Evolutionary conservation across 2,797 vertebrate genomes (phyloP), one percentile per base, ranked within the genome.

Genomic region (Enoplosus armatus): DNA sequence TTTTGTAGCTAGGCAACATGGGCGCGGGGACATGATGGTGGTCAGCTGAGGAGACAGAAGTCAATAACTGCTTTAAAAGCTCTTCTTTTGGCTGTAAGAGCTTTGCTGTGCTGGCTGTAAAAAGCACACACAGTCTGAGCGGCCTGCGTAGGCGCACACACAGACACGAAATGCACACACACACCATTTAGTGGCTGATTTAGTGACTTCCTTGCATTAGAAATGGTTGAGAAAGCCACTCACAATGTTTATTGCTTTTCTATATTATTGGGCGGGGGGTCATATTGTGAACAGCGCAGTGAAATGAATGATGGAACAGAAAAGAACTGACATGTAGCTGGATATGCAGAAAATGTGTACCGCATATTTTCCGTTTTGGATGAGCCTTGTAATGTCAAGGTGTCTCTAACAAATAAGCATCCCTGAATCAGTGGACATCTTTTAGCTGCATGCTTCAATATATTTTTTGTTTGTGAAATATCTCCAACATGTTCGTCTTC

Each of bases 61-160:
- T 94, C 94, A 95, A 94, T 93, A 94, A 91, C 83, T 43, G 83
- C 84, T 92, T 87, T 90, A 88, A 93, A 93, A 92, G 87, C 92
- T 84, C 89, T 75, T 72, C 86, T 86, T 72, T 86, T 18, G 55
- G 88, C 74, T 86, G 88, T 89, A 87, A 93, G 87, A 90, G 87
- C 88, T 84, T 85, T 2, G 24, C 76, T 11, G 67, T 59, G 69
- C 70, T 5, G 66, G 61, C 75, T 73, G 83, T 80, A 81, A 93
- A 94, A 91, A 68, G 78, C 70, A 54, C 78, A 89, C 56, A 29
- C 60, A 27, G 50, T 85, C 56, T 68, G 4, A 31, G 48, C 24
- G 64, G 80, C 78, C 72, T 64, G 80, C 16, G 72, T 89, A 80
- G 79, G 82, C 1, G 26, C 75, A 43, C 31, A 73, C 72, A 70